phyloP scores from a whole-genome alignment of 2,888 invertebrate genomes.

The Limulus polyphemus region DNA sequence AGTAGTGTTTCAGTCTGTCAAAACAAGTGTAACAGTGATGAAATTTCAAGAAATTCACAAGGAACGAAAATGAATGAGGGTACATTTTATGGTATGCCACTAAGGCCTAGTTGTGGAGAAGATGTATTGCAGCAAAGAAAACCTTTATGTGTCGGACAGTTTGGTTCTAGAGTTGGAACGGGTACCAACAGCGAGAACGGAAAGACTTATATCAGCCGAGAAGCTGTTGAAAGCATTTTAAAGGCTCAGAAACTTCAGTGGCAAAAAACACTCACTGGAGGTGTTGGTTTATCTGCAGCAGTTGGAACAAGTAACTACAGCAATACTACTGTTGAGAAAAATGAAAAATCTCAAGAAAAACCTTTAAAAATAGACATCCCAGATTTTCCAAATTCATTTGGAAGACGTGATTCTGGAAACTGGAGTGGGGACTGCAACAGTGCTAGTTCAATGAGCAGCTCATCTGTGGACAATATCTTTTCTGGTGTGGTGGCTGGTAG shows the following conservation, averaged over 20 bases:
- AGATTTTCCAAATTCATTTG: conserved; percentile 54
- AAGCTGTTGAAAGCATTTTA: conserved; percentile 60
- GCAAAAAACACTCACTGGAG: conserved; percentile 30
- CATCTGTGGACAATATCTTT: conserved; percentile 80
- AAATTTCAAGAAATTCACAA: too few relatives aligned
- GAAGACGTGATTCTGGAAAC: conserved; percentile 68
- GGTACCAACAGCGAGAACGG: background rate
- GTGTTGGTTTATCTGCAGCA: conserved; percentile 17
- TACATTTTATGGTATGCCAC: too few relatives aligned
- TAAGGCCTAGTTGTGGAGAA: too few relatives aligned
- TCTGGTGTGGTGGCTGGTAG: conserved; percentile 62
- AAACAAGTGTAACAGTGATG: too few relatives aligned
- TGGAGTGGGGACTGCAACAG: conserved; percentile 92
- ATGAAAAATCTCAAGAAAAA: conserved; percentile 15
- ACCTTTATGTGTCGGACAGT: too few relatives aligned
- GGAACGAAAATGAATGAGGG: too few relatives aligned
- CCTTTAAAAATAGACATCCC: conserved; percentile 46
- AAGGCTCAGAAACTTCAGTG: conserved; percentile 37
- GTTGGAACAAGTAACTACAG: conserved; percentile 26
- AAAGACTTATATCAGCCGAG: conserved; percentile 52
- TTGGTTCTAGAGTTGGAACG: too few relatives aligned
- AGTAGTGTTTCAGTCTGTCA: too few relatives aligned
- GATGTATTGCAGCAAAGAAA: too few relatives aligned
- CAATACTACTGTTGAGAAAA: conserved; percentile 24
- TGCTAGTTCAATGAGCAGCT: conserved; percentile 81